Conservation (phyloP, 1,140 invertebrate species). For the Camponotus pennsylvanicus region DNA sequence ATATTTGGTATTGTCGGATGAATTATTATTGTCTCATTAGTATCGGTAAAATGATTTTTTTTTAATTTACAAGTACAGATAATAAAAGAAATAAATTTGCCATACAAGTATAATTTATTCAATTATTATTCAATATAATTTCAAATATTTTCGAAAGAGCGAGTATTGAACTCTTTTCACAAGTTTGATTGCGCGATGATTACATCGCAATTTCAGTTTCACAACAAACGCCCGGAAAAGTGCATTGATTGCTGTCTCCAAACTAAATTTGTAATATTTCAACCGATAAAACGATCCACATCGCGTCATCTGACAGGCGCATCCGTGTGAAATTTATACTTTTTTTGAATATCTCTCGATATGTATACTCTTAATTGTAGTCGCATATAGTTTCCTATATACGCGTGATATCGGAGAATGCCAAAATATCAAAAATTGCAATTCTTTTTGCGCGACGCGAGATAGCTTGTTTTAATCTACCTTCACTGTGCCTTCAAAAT, state of each 20-base stretch:
- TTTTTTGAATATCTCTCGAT: slow-evolving; percentile 53
- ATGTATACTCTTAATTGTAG: slow-evolving; percentile 49
- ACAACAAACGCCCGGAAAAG: slow-evolving; percentile 29
- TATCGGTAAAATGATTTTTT: too few relatives aligned
- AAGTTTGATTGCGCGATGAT: slow-evolving; percentile 40
- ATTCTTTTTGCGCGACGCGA: slow-evolving; percentile 30
- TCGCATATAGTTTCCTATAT: neutral
- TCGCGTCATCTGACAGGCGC: slow-evolving; percentile 30
- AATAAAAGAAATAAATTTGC: too few relatives aligned
- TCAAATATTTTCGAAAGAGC: neutral
- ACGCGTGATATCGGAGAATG: slow-evolving; percentile 34
- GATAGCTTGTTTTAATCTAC: slow-evolving; percentile 46
- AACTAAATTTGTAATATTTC: slow-evolving; percentile 62
- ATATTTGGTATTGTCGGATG: too few relatives aligned
- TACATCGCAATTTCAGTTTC: slow-evolving; percentile 45
- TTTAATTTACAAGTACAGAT: too few relatives aligned
- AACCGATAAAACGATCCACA: slow-evolving; percentile 57
- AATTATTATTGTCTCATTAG: too few relatives aligned
- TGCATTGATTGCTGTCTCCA: slow-evolving; percentile 60
- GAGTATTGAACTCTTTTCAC: slow-evolving; percentile 12
- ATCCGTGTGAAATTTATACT: slow-evolving; percentile 43
- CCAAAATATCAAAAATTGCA: slow-evolving; percentile 37
- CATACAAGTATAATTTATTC: too few relatives aligned
- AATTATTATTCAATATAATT: slow-evolving; percentile 10
- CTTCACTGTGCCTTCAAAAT: neutral